Evolutionary conservation across 2,113 vertebrate genomes (phyloP).

Genomic region (Phoxinus phoxinus): DNA sequence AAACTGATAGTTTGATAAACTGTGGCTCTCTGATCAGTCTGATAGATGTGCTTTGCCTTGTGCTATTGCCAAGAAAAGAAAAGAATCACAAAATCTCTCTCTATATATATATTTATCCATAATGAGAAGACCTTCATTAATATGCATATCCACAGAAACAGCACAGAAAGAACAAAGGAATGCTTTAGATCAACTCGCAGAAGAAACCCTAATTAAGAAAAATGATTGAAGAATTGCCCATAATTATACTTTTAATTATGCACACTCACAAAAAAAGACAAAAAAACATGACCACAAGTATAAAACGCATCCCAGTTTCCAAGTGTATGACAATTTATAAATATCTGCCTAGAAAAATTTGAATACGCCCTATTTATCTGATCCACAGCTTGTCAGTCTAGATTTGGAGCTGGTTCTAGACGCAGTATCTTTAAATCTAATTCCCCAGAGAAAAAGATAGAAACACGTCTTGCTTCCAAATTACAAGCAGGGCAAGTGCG

Average conservation of each 20-base stretch:
- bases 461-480: conserved; percentile 7
- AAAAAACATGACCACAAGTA: not conserved
- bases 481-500: conserved; percentile 30
- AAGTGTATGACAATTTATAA: not conserved
- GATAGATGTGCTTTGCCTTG: not conserved
- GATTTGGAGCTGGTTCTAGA: conserved; percentile 14
- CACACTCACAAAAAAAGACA: conserved; percentile 2
- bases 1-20: not conserved
- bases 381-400: not conserved
- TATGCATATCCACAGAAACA: conserved; percentile 27
- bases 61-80: conserved; percentile 15
- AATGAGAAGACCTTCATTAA: conserved; percentile 30
- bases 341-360: conserved; percentile 12
- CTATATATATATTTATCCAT: conserved; percentile 17
- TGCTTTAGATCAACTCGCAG: conserved; percentile 34
- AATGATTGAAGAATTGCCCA: conserved; percentile 34
- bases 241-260: conserved; percentile 34
- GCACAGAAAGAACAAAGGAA: conserved; percentile 33
- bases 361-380: conserved; percentile 1
- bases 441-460: conserved; percentile 5
- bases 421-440: not conserved
- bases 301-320: conserved; percentile 1
- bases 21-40: not conserved
- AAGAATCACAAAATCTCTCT: conserved; percentile 18
- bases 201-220: conserved; percentile 37